Conservation (phyloP, 2,888 invertebrate genomes). For the Melinaea marsaeus region DNA sequence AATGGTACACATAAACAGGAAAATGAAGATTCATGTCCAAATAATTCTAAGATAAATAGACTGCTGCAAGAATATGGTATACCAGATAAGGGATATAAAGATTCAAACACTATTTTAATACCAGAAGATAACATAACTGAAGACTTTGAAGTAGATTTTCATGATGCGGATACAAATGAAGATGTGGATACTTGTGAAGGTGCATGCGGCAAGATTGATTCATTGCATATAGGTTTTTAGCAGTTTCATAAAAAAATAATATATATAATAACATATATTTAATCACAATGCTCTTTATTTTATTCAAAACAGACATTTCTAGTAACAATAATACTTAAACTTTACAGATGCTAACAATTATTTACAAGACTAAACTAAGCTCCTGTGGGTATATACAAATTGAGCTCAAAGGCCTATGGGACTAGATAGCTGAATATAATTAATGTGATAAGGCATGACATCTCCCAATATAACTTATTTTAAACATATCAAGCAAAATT, state of each 20-base stretch:
- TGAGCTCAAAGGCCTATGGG: not conserved
- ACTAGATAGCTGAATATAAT: too few relatives aligned
- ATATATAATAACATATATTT: constrained; percentile 23
- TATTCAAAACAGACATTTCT: constrained; percentile 44
- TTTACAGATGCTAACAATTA: constrained; percentile 12
- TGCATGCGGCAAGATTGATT: constrained; percentile 54
- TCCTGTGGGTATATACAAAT: not conserved
- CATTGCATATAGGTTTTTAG: constrained; percentile 57
- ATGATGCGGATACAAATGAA: constrained; percentile 37
- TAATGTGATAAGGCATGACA: too few relatives aligned
- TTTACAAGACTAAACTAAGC: constrained; percentile 5
- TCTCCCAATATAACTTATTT: too few relatives aligned
- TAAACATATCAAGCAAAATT: too few relatives aligned
- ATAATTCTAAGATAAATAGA: constrained; percentile 28
- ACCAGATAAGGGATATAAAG: constrained; percentile 16
- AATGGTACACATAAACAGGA: constrained; percentile 12
- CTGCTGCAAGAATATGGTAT: constrained; percentile 32
- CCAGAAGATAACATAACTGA: constrained; percentile 10
- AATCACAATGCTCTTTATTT: constrained; percentile 23
- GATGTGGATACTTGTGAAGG: constrained; percentile 59
- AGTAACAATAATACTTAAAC: constrained; percentile 5
- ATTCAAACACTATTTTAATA: not conserved
- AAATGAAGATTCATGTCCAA: constrained; percentile 10
- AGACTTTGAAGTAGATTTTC: constrained; percentile 25
- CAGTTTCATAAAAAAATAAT: constrained; percentile 12